Evolutionary conservation across 2,113 vertebrate species (phyloP).

Genomic region (Tonatia bakeri): DNA sequence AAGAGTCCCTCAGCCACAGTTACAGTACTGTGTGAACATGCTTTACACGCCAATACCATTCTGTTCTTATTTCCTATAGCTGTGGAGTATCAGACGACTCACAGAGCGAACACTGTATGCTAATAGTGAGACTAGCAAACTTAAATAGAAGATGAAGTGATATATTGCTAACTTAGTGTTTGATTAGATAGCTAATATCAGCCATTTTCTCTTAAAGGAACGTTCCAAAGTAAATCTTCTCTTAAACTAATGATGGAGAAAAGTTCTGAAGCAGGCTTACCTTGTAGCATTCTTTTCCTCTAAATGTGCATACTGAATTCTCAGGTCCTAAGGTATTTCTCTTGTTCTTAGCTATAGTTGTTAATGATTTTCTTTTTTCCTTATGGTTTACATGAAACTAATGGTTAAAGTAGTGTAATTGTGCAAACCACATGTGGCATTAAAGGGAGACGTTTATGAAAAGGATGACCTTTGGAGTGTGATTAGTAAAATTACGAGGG

Average conservation of each 20-base stretch:
- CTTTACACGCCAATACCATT: background rate
- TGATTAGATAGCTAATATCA: background rate
- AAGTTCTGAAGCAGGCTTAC: background rate
- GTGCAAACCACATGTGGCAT: background rate
- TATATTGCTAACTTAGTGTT: background rate
- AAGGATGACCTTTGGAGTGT: constrained; percentile 10
- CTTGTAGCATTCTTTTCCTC: background rate
- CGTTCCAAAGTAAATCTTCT: background rate
- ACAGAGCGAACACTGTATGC: background rate
- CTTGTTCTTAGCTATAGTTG: background rate
- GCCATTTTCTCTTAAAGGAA: background rate
- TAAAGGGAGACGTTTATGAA: constrained; percentile 6
- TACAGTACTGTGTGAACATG: background rate
- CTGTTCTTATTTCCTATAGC: background rate
- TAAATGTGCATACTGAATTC: background rate
- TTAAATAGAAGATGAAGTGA: background rate
- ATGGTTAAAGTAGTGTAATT: background rate
- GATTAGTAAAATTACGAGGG: background rate
- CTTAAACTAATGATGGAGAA: background rate
- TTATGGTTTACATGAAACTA: background rate
- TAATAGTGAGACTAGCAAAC: background rate
- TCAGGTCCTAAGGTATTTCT: background rate
- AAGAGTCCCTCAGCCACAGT: background rate
- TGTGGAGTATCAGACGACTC: background rate
- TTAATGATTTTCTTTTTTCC: background rate